phyloP scores from a whole-genome alignment of 2,797 vertebrate genomes.

The Tokudaia tokunoshimensis region DNA sequence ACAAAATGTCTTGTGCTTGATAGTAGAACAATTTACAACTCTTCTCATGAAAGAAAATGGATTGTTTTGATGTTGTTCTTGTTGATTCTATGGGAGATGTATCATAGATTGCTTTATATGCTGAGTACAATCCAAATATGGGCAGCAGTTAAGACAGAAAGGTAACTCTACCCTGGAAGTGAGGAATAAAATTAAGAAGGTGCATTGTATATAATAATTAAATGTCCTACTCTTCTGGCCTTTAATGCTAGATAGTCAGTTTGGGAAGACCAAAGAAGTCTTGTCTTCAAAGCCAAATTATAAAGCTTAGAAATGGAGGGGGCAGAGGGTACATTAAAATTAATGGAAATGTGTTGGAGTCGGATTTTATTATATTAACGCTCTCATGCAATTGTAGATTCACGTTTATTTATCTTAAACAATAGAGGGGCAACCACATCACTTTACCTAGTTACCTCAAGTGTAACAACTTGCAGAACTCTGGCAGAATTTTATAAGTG shows the following conservation, averaged over 20 bases:
- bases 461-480: background rate
- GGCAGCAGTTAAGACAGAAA: background rate
- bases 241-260: background rate
- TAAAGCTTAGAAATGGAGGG: background rate
- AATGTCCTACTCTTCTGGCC: background rate
- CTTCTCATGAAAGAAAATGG: background rate
- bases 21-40: background rate
- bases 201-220: background rate
- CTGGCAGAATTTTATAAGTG: background rate
- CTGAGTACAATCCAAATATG: background rate
- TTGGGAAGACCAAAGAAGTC: background rate
- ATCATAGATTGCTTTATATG: background rate
- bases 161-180: background rate
- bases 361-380: background rate
- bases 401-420: background rate
- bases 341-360: background rate
- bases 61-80: background rate
- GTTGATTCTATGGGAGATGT: background rate
- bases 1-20: background rate
- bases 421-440: background rate
- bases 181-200: background rate
- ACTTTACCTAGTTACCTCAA: background rate
- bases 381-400: conserved; percentile 2
- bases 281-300: background rate
- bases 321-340: background rate